phyloP scores from a whole-genome alignment of 1,140 invertebrate species.

The Drosophila kohkoa region DNA sequence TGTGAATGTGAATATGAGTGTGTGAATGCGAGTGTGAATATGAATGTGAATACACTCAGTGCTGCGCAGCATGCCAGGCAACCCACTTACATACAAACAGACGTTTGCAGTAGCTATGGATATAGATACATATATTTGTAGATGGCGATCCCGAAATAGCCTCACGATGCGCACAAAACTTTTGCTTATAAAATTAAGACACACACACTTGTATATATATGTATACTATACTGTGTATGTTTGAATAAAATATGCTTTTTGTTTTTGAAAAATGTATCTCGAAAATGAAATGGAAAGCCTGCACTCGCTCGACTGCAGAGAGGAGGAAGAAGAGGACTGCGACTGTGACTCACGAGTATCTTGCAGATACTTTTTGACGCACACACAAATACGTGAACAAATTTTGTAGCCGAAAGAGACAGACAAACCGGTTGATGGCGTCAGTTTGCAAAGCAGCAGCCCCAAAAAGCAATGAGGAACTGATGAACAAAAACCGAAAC shows the following conservation, averaged over 20 bases:
- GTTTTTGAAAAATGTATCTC: slow-evolving; percentile 45
- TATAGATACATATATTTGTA: slow-evolving; percentile 27
- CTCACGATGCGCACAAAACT: slow-evolving; percentile 31
- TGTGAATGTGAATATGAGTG: slow-evolving; percentile 4
- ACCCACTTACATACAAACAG: slow-evolving; percentile 19
- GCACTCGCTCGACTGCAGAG: slow-evolving; percentile 2
- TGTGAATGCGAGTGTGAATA: neutral
- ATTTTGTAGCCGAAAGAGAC: slow-evolving; percentile 60
- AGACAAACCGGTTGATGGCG: slow-evolving; percentile 77
- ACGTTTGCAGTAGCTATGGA: slow-evolving; percentile 1
- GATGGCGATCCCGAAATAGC: slow-evolving; percentile 48
- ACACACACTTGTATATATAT: neutral
- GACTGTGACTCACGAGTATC: slow-evolving; percentile 57
- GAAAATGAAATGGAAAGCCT: slow-evolving; percentile 55
- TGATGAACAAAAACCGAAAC: slow-evolving; percentile 16
- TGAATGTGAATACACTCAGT: slow-evolving; percentile 20
- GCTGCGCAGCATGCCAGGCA: slow-evolving; percentile 2
- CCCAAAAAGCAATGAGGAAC: slow-evolving; percentile 46
- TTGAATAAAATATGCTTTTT: slow-evolving; percentile 30
- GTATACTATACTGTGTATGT: neutral
- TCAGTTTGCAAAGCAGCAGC: slow-evolving; percentile 68
- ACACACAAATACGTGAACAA: slow-evolving; percentile 50
- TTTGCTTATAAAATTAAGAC: slow-evolving; percentile 21
- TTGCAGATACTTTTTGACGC: slow-evolving; percentile 60
- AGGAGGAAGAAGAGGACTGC: slow-evolving; percentile 33